Evolutionary conservation across 1,140 invertebrate genomes (phyloP).

Genomic region (Scylla paramamosain): DNA sequence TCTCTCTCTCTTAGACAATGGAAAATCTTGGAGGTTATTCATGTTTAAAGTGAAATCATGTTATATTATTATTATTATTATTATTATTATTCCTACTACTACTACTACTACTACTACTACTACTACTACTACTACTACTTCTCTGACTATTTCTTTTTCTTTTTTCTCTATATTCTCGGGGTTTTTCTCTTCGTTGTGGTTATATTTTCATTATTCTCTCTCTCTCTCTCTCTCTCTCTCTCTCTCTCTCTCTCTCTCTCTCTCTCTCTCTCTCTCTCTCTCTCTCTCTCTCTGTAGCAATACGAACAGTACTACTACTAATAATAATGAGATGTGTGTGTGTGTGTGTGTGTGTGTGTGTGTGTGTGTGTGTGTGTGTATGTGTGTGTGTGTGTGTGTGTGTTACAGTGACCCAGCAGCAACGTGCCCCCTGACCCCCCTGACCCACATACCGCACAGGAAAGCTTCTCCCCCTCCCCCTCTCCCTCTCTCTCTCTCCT

Average conservation of each 20-base stretch:
- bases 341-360: neutral
- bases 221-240: too few relatives aligned
- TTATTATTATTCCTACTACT: too few relatives aligned
- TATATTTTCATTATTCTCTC: too few relatives aligned
- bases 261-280: too few relatives aligned
- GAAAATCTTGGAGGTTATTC: too few relatives aligned
- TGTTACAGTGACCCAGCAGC: neutral
- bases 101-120: too few relatives aligned
- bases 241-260: too few relatives aligned
- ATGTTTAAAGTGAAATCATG: too few relatives aligned
- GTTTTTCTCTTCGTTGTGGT: too few relatives aligned
- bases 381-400: conserved; percentile 20
- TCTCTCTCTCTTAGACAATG: too few relatives aligned
- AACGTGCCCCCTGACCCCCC: neutral
- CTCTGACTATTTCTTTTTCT: neutral
- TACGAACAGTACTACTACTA: neutral
- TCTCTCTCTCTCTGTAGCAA: neutral
- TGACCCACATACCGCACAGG: neutral
- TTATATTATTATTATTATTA: too few relatives aligned
- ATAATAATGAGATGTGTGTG: neutral
- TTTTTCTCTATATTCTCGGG: neutral
- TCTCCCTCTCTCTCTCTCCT: neutral
- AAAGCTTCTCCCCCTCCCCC: neutral
- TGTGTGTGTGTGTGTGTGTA: conserved; percentile 12
- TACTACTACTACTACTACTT: neutral